Conservation (phyloP, 2,113 vertebrate species). For the Parotia lawesii region DNA sequence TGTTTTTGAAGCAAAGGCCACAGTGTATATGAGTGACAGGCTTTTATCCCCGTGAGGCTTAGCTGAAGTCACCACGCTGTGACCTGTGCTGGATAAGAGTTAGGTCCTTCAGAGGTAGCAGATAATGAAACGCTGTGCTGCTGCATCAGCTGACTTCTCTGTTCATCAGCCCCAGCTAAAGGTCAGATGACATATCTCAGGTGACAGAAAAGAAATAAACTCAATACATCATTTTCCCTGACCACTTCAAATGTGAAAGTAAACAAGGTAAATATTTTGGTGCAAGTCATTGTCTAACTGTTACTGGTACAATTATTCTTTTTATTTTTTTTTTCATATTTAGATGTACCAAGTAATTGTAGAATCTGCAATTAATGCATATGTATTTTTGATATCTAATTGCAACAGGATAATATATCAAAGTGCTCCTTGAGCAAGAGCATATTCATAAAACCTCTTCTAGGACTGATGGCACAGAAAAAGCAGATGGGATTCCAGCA, state of each 20-base stretch:
- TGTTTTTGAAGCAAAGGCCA: conserved; percentile 23
- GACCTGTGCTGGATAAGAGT: background rate
- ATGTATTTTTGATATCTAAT: background rate
- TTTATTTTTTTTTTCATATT: background rate
- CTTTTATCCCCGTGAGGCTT: background rate
- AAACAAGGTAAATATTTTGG: background rate
- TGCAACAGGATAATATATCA: background rate
- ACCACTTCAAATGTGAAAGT: background rate
- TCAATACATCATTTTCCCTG: background rate
- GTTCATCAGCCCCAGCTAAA: background rate
- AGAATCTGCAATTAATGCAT: background rate
- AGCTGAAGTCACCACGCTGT: conserved; percentile 14
- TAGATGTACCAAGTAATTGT: background rate
- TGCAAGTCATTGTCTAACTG: background rate
- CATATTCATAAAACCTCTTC: background rate
- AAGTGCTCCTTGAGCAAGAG: background rate
- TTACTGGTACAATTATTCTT: background rate
- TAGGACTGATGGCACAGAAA: background rate
- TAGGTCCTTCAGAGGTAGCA: background rate
- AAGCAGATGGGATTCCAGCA: background rate
- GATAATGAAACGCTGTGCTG: background rate
- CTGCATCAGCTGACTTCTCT: background rate
- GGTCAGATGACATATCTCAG: background rate
- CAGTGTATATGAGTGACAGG: background rate
- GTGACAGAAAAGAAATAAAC: background rate